Base-by-base conservation (phyloP, 2,113 vertebrate species). In the Agelaius phoeniceus region DNA sequence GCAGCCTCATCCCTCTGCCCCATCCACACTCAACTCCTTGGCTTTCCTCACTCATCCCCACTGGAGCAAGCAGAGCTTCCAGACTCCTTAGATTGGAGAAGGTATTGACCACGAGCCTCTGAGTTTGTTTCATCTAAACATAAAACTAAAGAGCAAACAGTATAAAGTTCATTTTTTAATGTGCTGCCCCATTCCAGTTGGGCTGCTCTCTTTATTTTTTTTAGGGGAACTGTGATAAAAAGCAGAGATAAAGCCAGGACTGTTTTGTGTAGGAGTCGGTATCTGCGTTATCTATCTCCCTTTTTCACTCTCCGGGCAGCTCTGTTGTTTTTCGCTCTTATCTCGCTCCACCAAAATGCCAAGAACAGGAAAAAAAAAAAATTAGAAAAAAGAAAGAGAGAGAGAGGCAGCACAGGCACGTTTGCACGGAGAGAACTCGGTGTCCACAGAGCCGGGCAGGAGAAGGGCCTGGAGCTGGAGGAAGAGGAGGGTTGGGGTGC, bases 211-310 rank as follows among this genome's bases (percentile, higher is more conserved):
- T 95, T 89, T 90, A 81, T 94, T 95, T 97, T 96, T 97, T 96
- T 95, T 96, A 97, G 96, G 71, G 97, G 98, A 98, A 98, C 97
- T 94, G 97, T 89, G 99, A 99, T 99, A 99, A 99, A 99, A 99
- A 99, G 99, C 98, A 95, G 72, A 44, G 99, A 99, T 99, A 99
- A 98, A 97, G 90, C 96, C 98, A 97, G 98, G 98, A 98, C 98
- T 99, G 99, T 98, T 98, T 99, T 99, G 98, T 99, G 99, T 98
- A 98, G 98, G 99, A 99, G 98, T 99, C 98, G 81, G 97, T 99
- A 99, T 99, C 99, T 99, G 98, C 97, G 98, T 99, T 99, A 99
- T 99, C 98, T 99, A 99, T 99, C 98, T 98, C 98, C 98, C 98
- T 98, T 98, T 98, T 98, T 99, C 98, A 98, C 98, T 99, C 98